Base-by-base conservation (phyloP, 2,888 invertebrate species). In the Agonopterix subpropinquella region DNA sequence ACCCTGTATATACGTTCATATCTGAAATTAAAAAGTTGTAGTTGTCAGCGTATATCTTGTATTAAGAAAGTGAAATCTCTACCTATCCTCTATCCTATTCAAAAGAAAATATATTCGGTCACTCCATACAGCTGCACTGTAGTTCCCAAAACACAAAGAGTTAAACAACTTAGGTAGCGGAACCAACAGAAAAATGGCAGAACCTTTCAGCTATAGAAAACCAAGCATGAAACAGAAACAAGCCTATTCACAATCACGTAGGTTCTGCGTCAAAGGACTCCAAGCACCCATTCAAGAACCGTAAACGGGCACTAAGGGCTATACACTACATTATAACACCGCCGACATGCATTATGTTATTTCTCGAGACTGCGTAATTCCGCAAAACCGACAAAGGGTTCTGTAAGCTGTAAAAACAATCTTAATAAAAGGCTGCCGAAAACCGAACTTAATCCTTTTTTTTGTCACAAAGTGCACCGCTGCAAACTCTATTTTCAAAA, bases 321-420 rank as follows among this genome's bases (percentile, higher is more conserved):
- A 8, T 13, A 42, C 56, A 53, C 44, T 51, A 59, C 64, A 67
- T 62, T 68, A 70, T 61, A 70, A 68, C 65, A 64, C 67, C 62
- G 62, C 58, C 64, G 57, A 60, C 56, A 53, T 59, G 64, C 66
- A 72, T 76, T 73, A 72, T 77, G 67, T 62, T 59, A 54, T 67
- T 67, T 62, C 67, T 64, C 64, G 59, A 68, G 64, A 62, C 54
- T 63, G 60, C 62, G 69, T 70, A 66, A 73, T 73, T 70, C 77
- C 67, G 67, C 73, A 67, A 75, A 76, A 74, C 79, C 83, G 84
- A 87, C 87, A 88, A 88, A 86, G 83, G 81, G 80, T 77, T 80
- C 61, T 59, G 68, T 75, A 83, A 82, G 85, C 84, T 88, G 87
- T 86, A 87, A 86, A 86, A 88, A 87, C 86, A 87, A 83, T 80